Conservation (phyloP, 2,113 vertebrate genomes). For the Marmota monax region DNA sequence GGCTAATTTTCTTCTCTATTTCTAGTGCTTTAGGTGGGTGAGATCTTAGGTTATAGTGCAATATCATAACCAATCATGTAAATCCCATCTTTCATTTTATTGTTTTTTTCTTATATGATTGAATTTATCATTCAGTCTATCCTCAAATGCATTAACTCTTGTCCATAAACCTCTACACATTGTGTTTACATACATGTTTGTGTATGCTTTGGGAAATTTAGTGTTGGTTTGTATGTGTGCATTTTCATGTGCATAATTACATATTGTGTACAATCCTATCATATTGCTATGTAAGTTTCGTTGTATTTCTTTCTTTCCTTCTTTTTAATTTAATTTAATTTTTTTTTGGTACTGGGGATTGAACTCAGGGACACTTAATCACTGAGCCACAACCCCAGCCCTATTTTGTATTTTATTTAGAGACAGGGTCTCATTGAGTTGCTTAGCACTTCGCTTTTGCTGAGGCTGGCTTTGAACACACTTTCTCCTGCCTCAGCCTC, state of each 20-base stretch:
- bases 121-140: neutral
- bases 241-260: neutral
- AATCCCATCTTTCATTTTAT: neutral
- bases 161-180: neutral
- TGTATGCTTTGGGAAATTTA: conserved; percentile 28
- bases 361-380: no score
- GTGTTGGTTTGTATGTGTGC: neutral
- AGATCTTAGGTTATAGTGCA: neutral
- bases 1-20: conserved; percentile 12
- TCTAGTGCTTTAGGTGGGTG: neutral
- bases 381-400: no score
- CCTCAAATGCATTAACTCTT: conserved; percentile 27
- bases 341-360: no score
- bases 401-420: no score
- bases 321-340: no score
- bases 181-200: neutral
- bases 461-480: no score
- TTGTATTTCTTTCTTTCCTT: no score
- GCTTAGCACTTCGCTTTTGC: no score
- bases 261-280: neutral
- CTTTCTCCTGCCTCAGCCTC: no score
- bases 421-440: no score
- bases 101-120: neutral
- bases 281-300: neutral
- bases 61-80: neutral